A percentile compares a stretch with the other conserved stretches of the same genome.
phyloP scores from a whole-genome alignment of 2,797 vertebrate species.

The Xenentodon cancila region DNA sequence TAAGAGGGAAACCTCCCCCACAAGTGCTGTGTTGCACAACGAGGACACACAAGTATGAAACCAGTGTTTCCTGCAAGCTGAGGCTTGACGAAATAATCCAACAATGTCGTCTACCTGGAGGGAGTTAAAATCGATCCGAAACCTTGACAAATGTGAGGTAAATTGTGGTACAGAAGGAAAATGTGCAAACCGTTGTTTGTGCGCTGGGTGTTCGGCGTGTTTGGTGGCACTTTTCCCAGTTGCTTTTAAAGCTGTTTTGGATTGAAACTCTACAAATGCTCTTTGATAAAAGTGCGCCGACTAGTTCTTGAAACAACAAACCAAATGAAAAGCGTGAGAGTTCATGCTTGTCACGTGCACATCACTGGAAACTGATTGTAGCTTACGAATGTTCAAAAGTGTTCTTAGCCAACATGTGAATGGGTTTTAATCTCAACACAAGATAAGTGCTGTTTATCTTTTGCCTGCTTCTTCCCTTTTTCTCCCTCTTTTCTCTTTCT shows the following conservation, averaged over 20 bases:
- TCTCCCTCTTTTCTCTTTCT: background rate
- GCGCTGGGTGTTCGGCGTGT: background rate
- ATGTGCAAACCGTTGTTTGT: background rate
- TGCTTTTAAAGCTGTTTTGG: slow-evolving; percentile 19
- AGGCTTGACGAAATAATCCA: slow-evolving; percentile 8
- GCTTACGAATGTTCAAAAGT: slow-evolving; percentile 70
- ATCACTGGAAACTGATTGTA: slow-evolving; percentile 45
- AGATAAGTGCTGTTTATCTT: slow-evolving; percentile 40
- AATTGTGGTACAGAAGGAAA: background rate
- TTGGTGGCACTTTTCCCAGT: background rate
- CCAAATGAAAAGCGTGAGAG: slow-evolving; percentile 45
- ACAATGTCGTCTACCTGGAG: background rate
- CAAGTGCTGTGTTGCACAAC: background rate
- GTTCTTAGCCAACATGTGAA: slow-evolving; percentile 73
- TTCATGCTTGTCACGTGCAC: slow-evolving; percentile 38
- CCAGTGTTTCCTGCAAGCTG: background rate
- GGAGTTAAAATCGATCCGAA: background rate
- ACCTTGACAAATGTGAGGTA: background rate
- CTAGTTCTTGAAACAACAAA: slow-evolving; percentile 46
- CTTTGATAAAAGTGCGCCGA: slow-evolving; percentile 32
- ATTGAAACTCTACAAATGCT: slow-evolving; percentile 40
- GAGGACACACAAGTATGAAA: background rate
- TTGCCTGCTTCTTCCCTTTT: slow-evolving; percentile 30
- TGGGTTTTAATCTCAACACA: slow-evolving; percentile 43
- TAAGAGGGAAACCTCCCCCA: background rate